Evolutionary conservation across 2,888 invertebrate genomes (phyloP).

Genomic region (Dynastes tityus): DNA sequence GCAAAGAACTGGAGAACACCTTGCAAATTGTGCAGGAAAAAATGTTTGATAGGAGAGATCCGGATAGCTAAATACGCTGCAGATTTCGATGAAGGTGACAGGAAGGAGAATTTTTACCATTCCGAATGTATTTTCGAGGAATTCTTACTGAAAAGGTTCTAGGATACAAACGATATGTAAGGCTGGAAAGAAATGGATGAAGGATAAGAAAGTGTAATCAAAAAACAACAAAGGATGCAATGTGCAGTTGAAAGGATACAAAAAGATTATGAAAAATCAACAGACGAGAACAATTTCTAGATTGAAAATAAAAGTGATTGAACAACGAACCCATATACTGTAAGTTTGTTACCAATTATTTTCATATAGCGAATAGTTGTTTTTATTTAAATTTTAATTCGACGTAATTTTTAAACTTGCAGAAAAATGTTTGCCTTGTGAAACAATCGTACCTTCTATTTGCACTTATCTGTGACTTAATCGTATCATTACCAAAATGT

Average conservation of each 20-base stretch:
- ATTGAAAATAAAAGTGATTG: too few relatives aligned
- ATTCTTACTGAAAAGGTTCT: slow-evolving; percentile 76
- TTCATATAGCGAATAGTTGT: too few relatives aligned
- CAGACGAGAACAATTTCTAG: too few relatives aligned
- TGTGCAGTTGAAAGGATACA: slow-evolving; percentile 66
- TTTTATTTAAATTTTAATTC: background rate
- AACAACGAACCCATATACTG: too few relatives aligned
- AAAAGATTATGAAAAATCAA: background rate
- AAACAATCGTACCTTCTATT: background rate
- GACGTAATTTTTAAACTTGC: background rate
- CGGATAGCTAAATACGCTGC: slow-evolving; percentile 84
- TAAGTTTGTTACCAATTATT: too few relatives aligned
- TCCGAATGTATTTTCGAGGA: slow-evolving; percentile 85
- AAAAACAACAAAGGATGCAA: slow-evolving; percentile 70
- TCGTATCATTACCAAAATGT: background rate
- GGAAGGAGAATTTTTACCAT: slow-evolving; percentile 91
- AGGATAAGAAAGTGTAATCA: slow-evolving; percentile 77
- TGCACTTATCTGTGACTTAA: background rate
- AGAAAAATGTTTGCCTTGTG: background rate
- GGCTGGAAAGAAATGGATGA: slow-evolving; percentile 81
- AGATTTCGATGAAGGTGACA: slow-evolving; percentile 83
- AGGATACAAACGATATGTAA: slow-evolving; percentile 84
- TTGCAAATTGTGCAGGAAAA: slow-evolving; percentile 90
- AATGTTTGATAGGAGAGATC: slow-evolving; percentile 81
- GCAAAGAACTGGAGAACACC: slow-evolving; percentile 87